phyloP scores from a whole-genome alignment of 2,113 vertebrate genomes.

The Manacus vitellinus region DNA sequence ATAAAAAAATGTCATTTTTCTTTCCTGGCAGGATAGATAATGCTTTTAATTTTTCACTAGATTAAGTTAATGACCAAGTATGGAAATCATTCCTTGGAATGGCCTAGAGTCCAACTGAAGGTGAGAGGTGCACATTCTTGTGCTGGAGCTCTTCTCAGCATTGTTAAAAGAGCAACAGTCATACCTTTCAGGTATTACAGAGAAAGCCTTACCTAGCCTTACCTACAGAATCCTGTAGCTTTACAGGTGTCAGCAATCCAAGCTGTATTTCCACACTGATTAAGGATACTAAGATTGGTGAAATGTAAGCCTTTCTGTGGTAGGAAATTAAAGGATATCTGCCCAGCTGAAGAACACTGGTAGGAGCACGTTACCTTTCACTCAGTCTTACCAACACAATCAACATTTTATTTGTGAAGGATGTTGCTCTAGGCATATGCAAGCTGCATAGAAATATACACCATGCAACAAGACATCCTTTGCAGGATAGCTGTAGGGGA shows the following conservation, averaged over 20 bases:
- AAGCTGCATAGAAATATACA: background rate
- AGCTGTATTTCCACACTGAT: rapidly evolving
- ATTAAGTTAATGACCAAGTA: slow-evolving; percentile 62
- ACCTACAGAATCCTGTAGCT: background rate
- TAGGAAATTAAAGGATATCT: background rate
- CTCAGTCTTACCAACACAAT: background rate
- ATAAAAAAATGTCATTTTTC: slow-evolving; percentile 53
- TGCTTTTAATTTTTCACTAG: slow-evolving; percentile 54
- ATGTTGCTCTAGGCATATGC: background rate
- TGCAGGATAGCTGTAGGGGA: background rate
- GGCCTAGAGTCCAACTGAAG: background rate
- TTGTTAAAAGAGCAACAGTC: background rate
- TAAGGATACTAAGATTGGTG: background rate
- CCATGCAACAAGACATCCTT: background rate
- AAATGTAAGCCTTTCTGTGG: background rate
- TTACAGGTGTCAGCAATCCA: background rate
- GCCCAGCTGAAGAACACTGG: background rate
- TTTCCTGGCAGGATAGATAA: slow-evolving; percentile 34
- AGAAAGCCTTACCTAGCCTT: background rate
- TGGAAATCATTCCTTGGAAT: background rate
- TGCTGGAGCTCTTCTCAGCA: background rate
- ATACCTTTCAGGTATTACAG: background rate
- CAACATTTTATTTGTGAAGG: background rate
- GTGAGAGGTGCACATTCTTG: background rate
- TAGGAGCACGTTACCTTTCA: background rate